Evolutionary conservation across 2,888 invertebrate genomes (phyloP).

Genomic region (Ophion ellenae): DNA sequence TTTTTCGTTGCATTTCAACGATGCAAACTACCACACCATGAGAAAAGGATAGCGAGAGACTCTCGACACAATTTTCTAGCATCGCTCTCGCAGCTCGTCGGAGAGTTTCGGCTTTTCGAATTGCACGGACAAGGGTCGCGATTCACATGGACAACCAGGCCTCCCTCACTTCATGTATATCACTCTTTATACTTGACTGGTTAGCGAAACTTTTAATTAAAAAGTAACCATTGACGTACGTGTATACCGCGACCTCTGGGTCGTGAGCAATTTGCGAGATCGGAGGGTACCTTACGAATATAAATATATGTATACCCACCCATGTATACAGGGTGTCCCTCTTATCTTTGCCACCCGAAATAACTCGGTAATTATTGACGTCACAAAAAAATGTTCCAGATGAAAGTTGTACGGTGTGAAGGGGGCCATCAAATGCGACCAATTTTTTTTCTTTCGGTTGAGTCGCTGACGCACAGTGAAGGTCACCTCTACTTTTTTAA

Average conservation of each 20-base stretch:
- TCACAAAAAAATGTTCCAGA: no score
- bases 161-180: constrained; percentile 1
- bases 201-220: constrained; percentile 76
- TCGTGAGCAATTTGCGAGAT: constrained; percentile 50
- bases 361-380: no score
- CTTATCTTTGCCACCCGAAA: no score
- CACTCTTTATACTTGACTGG: constrained; percentile 39
- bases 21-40: no score
- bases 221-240: constrained; percentile 73
- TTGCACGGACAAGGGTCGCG: constrained; percentile 38
- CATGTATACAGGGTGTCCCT: background rate
- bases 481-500: no score
- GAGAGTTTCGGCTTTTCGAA: constrained; percentile 34
- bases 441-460: no score
- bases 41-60: background rate
- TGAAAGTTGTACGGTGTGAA: no score
- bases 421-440: no score
- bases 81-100: constrained; percentile 8
- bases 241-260: constrained; percentile 40
- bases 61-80: constrained; percentile 39
- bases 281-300: background rate
- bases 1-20: no score
- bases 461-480: no score
- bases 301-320: background rate
- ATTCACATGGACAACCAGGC: constrained; percentile 26